A percentile compares a stretch with the other conserved stretches of the same genome.
phyloP scores from a whole-genome alignment of 2,797 vertebrate species.

The Takifugu rubripes region DNA sequence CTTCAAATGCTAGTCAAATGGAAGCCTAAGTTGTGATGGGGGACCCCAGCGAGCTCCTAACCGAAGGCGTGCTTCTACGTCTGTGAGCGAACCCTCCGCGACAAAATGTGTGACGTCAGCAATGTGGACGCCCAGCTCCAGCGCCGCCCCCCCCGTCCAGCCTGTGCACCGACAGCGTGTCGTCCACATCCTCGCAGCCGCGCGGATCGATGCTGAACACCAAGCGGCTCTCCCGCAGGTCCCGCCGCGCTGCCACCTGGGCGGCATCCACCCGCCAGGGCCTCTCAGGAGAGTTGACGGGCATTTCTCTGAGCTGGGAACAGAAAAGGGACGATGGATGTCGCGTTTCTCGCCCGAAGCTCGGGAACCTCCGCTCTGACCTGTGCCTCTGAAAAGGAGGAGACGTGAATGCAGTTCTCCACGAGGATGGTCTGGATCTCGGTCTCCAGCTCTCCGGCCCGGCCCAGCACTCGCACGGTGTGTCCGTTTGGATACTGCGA shows the following conservation, averaged over 20 bases:
- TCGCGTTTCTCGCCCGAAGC: too few relatives aligned
- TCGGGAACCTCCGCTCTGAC: constrained; percentile 60
- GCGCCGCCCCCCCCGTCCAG: constrained; percentile 65
- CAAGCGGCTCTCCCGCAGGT: constrained; percentile 83
- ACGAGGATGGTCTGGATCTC: constrained; percentile 91
- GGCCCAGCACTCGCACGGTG: constrained; percentile 89
- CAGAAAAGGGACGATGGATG: background rate
- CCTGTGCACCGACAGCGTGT: constrained; percentile 81
- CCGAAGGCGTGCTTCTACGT: constrained; percentile 87
- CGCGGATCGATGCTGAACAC: constrained; percentile 96
- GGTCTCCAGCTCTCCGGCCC: constrained; percentile 88
- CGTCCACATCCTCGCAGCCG: constrained; percentile 95
- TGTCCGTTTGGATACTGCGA: constrained; percentile 94
- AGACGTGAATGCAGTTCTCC: constrained; percentile 87
- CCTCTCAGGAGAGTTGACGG: constrained; percentile 74
- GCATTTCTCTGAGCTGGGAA: constrained; percentile 88
- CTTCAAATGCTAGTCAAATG: too few relatives aligned
- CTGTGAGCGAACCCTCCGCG: constrained; percentile 80
- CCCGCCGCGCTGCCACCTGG: constrained; percentile 70
- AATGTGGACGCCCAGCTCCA: constrained; percentile 96
- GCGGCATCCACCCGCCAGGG: constrained; percentile 81
- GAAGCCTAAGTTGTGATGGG: too few relatives aligned
- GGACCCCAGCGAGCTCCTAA: constrained; percentile 31
- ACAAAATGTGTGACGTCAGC: constrained; percentile 95
- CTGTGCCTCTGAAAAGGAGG: constrained; percentile 94